Conservation (phyloP, 2,888 invertebrate species). For the Thelaira solivaga region DNA sequence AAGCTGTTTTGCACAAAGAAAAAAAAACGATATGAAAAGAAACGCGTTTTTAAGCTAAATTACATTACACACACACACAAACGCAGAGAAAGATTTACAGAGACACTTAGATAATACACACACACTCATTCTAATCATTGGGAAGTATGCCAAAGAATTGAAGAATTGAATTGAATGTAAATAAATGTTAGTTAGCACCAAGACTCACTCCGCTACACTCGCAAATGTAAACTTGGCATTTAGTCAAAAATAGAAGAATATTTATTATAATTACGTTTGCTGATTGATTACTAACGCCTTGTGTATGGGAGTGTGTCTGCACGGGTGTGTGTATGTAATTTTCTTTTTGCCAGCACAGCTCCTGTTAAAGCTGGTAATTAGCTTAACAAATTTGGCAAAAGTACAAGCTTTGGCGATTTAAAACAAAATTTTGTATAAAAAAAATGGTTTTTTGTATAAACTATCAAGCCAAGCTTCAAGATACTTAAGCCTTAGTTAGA, state of each 20-base stretch:
- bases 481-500: too few species aligned
- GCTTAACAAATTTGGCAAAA: not conserved
- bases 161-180: slow-evolving; percentile 12
- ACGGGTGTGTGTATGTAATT: not conserved
- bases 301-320: not conserved
- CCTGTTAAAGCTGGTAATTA: not conserved
- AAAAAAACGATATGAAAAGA: not conserved
- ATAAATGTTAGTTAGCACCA: not conserved
- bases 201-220: too few species aligned
- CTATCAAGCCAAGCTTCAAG: too few species aligned
- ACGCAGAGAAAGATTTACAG: too few species aligned
- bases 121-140: not conserved
- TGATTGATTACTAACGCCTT: slow-evolving; percentile 14
- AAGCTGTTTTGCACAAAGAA: slow-evolving; percentile 10
- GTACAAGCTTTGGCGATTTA: too few species aligned
- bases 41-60: slow-evolving; percentile 13
- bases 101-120: too few species aligned
- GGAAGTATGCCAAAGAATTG: slow-evolving; percentile 47
- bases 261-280: not conserved
- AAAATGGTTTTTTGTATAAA: too few species aligned
- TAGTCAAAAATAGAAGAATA: slow-evolving; percentile 26
- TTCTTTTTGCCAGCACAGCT: not conserved
- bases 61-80: not conserved
- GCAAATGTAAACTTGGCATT: slow-evolving; percentile 32
- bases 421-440: too few species aligned